Evolutionary conservation across 1,140 invertebrate species (phyloP).

Genomic region (Diprion similis): DNA sequence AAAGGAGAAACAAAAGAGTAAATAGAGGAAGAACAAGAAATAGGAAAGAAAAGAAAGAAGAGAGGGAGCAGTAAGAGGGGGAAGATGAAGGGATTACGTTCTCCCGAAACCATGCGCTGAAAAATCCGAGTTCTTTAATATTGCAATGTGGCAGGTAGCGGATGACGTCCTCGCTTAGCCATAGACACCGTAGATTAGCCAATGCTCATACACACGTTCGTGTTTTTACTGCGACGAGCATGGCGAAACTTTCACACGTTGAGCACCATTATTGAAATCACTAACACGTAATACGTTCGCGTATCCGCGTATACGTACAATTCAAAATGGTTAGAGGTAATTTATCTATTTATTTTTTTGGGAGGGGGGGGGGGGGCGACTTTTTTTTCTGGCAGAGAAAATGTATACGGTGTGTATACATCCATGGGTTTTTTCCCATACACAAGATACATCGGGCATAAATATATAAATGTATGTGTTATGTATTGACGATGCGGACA

Average conservation of each 20-base stretch:
- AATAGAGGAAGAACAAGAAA: neutral
- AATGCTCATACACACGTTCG: neutral
- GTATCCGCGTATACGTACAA: neutral
- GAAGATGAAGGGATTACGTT: neutral
- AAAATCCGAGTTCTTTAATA: slow-evolving; percentile 6
- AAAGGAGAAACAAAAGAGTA: too few species aligned
- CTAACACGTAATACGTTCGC: neutral
- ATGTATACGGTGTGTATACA: too few species aligned
- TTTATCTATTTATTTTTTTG: too few species aligned
- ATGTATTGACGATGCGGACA: neutral
- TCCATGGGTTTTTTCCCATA: neutral
- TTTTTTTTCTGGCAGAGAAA: too few species aligned
- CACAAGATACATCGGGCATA: neutral
- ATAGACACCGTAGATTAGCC: slow-evolving; percentile 1
- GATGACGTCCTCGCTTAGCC: slow-evolving; percentile 6
- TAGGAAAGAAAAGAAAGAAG: neutral
- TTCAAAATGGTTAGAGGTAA: neutral
- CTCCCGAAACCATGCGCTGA: neutral
- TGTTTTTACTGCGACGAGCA: neutral
- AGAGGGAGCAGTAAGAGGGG: neutral
- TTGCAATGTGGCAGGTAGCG: neutral
- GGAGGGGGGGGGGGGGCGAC: too few species aligned
- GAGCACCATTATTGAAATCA: neutral
- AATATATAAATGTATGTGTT: neutral
- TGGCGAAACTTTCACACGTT: neutral